A percentile compares a stretch with the other conserved stretches of the same genome.
Evolutionary conservation across 2,113 vertebrate species (phyloP).

Genomic region (Bettongia penicillata): DNA sequence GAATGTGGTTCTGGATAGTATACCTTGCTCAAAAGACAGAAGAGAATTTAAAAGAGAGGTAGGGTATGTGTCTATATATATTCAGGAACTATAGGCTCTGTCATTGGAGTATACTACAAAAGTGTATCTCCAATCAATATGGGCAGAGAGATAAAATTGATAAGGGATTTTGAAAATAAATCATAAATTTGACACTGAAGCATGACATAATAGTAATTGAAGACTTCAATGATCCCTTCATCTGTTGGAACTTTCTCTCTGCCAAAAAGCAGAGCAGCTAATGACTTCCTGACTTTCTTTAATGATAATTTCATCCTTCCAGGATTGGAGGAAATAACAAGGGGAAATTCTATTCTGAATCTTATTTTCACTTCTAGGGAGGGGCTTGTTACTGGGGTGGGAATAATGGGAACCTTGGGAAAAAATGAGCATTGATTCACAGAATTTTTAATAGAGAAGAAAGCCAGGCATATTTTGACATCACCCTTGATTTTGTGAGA

Average conservation of each 20-base stretch:
- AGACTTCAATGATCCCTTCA: background rate
- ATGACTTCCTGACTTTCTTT: background rate
- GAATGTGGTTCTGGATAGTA: background rate
- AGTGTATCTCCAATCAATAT: background rate
- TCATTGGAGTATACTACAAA: background rate
- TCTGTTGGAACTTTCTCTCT: background rate
- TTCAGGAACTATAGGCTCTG: background rate
- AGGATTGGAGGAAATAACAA: background rate
- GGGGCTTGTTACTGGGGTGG: background rate
- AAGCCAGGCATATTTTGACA: no score
- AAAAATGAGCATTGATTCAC: background rate
- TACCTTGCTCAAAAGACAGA: background rate
- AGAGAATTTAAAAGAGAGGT: background rate
- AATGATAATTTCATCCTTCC: background rate
- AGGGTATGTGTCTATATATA: background rate
- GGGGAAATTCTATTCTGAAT: background rate
- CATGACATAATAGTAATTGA: background rate
- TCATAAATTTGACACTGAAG: background rate
- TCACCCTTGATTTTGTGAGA: no score
- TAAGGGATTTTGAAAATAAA: background rate
- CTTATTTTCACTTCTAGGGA: background rate
- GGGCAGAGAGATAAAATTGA: background rate
- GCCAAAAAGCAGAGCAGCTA: background rate
- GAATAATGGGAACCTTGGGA: background rate
- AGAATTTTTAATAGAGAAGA: background rate